Evolutionary conservation across 2,797 vertebrate genomes (phyloP), one percentile per base, ranked within the genome.

Genomic region (Mormyrops boulengeri): DNA sequence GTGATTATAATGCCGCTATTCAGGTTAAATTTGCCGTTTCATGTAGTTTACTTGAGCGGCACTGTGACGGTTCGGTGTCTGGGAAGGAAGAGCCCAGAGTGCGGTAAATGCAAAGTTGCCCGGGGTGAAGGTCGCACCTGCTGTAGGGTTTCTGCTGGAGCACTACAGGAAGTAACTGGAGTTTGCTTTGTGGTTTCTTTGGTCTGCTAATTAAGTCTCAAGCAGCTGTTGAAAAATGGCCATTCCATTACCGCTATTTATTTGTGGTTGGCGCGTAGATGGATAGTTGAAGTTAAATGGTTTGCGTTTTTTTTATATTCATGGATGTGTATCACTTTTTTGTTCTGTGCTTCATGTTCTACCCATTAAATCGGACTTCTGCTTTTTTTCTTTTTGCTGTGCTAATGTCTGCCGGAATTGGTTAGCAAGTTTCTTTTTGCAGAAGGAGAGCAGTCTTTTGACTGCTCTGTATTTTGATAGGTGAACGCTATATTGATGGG

Each of bases 161-260:
- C 9, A 0, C 12, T 60, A 14, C 30, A 73, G 50, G 66, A 88
- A 87, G 89, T 86, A 90, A 90, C 30, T 77, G 5, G 38, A 50
- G 66, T 47, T 55, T 26, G 49, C 22, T 3, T 11, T 88, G 62
- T 60, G 66, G 69, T 12, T 73, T 88, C 44, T 90, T 69, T 50
- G 86, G 69, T 90, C 47, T 80, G n/a, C 49, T 57, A 80, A 90
- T 26, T 80, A 19, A 82, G 89, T 30, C 77, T 47, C 19, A 7
- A 82, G 41, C 41, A 19, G 77, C 41, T 44, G 77, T 82, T 44
- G 41, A 82, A 47, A 82, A 82, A 82, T n/a, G 77, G 2, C 19
- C 11, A 2, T 38, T n/a, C 2, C 47, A 8, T 82, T 47, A 47
- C 41, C 34, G 6, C 34, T 82, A 82, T 82, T 82, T 82, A 82